Percentiles rank a stretch among this genome's conserved stretches.
Conservation (phyloP, 2,888 invertebrate species). For the Eurytoma californica region DNA sequence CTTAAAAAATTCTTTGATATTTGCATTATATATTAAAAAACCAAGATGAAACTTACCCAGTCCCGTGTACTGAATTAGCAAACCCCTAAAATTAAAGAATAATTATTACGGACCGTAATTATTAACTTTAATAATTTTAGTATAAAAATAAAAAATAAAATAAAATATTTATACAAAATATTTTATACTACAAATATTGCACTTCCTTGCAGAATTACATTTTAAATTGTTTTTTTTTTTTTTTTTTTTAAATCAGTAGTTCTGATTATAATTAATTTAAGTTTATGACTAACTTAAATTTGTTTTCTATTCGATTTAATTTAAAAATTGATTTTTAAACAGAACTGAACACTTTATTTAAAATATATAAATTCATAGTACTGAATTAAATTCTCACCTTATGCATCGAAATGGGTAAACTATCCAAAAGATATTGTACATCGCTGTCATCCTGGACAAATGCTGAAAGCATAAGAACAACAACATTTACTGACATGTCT, state of each 20-base stretch:
- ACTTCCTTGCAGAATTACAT: too few species aligned
- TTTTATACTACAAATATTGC: background rate
- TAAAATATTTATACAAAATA: background rate
- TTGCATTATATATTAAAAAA: slow-evolving; percentile 60
- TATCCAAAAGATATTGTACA: slow-evolving; percentile 82
- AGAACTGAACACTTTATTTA: too few species aligned
- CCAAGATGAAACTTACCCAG: slow-evolving; percentile 70
- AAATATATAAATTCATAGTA: too few species aligned
- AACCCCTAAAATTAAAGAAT: slow-evolving; percentile 67
- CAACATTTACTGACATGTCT: slow-evolving; percentile 21
- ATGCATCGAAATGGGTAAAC: slow-evolving; percentile 78
- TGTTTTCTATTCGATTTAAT: too few species aligned
- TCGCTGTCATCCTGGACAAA: slow-evolving; percentile 85
- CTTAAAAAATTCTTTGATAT: slow-evolving; percentile 49
- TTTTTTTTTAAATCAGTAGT: too few species aligned
- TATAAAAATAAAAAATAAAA: background rate
- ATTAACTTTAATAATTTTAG: background rate
- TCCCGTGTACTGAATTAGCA: slow-evolving; percentile 68
- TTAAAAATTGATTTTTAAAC: too few species aligned
- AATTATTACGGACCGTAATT: too few species aligned
- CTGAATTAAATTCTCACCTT: slow-evolving; percentile 70
- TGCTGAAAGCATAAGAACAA: slow-evolving; percentile 74
- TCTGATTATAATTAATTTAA: too few species aligned
- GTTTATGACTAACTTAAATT: too few species aligned
- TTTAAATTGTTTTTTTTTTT: too few species aligned